Base-by-base conservation (phyloP, 2,888 invertebrate species). In the Liodrosophila aerea region DNA sequence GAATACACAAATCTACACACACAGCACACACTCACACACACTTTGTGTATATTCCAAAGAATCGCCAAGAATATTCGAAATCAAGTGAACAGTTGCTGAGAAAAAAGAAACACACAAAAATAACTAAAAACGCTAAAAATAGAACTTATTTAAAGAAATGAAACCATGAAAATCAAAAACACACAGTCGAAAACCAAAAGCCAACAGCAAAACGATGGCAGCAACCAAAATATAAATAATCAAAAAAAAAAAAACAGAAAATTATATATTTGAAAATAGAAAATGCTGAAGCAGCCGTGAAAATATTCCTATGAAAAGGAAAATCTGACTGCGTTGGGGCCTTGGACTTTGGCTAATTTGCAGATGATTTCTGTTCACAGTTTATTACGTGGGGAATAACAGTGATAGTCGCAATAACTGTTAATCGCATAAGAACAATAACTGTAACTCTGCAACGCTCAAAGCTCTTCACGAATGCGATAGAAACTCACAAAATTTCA, bases 141-240 rank as follows among this genome's bases (percentile, higher is more conserved):
- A 87, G 82, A 84, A 78, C 76, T 84, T 87, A 87, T 87, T 87
- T 87, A 87, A 87, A 87, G 88, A 87, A 87, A 87, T 87, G 88
- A 88, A 87, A 87, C 88, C 87, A 87, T 87, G 88, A 88, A 88
- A 73, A 71, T 74, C 72, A 83, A 80, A 74, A 76, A 73, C 67
- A 74, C 63, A 69, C n/a, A n/a, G n/a, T n/a, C n/a, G n/a, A 65
- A 74, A 61, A 69, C 54, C 59, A 68, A 71, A 70, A 74, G 60
- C 67, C 68, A 63, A 68, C 40, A 50, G 44, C 41, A 47, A 75
- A 78, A 77, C 68, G 78, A 60, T 76, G 73, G 73, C 65, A 64
- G 29, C 29, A 69, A 63, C 53, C 46, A 64, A 77, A 76, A 77
- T 74, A 67, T 65, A 77, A 80, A 84, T 81, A 71, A 76, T 69